Base-by-base conservation (phyloP, 2,888 invertebrate species). In the Watsonalla cultraria region DNA sequence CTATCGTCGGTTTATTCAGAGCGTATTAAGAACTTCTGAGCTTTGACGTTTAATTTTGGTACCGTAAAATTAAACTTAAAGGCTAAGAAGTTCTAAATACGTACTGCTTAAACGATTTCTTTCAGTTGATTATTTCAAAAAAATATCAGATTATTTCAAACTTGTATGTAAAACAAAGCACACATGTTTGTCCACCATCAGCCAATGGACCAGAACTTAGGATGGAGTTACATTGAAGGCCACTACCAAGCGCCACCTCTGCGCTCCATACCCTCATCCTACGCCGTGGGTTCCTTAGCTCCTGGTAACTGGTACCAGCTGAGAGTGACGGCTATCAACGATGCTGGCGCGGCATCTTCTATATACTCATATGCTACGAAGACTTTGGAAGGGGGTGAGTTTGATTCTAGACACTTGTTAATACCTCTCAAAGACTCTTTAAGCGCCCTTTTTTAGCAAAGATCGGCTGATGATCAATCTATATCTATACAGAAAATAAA, bases 291-390 rank as follows among this genome's bases (percentile, higher is more conserved):
- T 42, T 90, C 92, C 59, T 87, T 94, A 37, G 74, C 84, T 45
- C 92, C 94, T 0, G 92, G 92, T 0, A 92, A 90, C 9, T 93
- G 93, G 92, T 94, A 94, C 66, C 90, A 92, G 62, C 79, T 94
- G 54, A 83, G 91, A 59, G 92, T 94, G 48, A 91, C 91, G 6
- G 94, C 94, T 7, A 89, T 90, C 59, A 94, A 93, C 67, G 93
- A 94, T 65, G 94, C 94, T 7, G 94, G 94, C 0, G 80, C 90
- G 2, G 92, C 93, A 5, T 90, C 92, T 5, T 91, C 92, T 46
- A 79, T 92, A 9, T 93, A 93, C 57, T 87, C 88, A 42, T 93
- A 93, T 60, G 91, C 93, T 24, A 94, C 94, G 0, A 91, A 93
- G 57, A 92, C 92, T 9, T 66, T 89, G 59, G 90, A 91, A 58